A percentile compares a stretch with the other conserved stretches of the same genome.
These are phyloP conservation scores for Dasyornis broadbenti DNA, from an alignment of 2,113 vertebrate species.

Conservation along the genomic window DNA sequence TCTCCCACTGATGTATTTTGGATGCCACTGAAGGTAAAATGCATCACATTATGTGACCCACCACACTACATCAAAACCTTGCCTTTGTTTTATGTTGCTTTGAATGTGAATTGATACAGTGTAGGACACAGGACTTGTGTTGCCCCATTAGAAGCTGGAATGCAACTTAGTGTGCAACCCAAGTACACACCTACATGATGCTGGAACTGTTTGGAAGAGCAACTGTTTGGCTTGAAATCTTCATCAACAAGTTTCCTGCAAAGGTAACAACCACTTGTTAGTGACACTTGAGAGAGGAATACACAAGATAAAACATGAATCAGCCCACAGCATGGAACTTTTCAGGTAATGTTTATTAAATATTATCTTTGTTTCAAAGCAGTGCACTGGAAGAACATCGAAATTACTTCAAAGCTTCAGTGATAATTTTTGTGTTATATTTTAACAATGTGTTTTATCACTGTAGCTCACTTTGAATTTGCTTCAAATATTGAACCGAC, in stretches of 20 bases:
- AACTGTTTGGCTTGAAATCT: background rate
- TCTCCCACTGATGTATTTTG: background rate
- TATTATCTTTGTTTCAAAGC: conserved; percentile 3
- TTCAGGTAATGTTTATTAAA: conserved; percentile 23
- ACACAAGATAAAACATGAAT: background rate
- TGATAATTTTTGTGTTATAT: conserved; percentile 63
- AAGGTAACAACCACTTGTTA: background rate
- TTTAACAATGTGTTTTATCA: conserved; percentile 64
- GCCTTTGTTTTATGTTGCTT: background rate
- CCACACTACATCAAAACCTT: background rate
- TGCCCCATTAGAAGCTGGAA: background rate
- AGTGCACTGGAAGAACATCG: conserved; percentile 36
- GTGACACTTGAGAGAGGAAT: background rate
- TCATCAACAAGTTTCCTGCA: background rate
- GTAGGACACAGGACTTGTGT: background rate
- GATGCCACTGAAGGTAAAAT: background rate
- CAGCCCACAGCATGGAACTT: background rate
- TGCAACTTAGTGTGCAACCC: background rate
- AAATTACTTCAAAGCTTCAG: conserved; percentile 52
- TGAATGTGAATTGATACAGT: background rate
- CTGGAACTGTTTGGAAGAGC: background rate
- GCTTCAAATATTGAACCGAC: conserved; percentile 65
- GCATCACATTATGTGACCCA: background rate
- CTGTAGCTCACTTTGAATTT: conserved; percentile 66
- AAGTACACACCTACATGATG: background rate